Base-by-base conservation (phyloP, 2,797 vertebrate genomes). In the Euthynnus affinis region DNA sequence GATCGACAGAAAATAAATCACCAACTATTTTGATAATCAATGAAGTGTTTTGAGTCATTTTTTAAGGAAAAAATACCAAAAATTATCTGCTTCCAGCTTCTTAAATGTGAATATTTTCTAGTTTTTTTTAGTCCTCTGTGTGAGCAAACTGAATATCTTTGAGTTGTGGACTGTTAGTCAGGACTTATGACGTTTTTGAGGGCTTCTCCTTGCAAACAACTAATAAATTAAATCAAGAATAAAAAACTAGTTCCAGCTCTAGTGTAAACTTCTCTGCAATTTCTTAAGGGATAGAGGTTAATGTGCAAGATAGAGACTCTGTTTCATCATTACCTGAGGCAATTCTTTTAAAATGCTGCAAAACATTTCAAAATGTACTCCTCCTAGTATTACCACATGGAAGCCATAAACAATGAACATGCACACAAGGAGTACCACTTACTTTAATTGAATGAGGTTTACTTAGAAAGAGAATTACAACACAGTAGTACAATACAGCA, bases 321-420 rank as follows among this genome's bases (percentile, higher is more conserved):
- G 18, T 57, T 55, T 42, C 12, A 9, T 27, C 10, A 42, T 44
- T 2, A 61, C 9, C 29, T 51, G 8, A 68, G 5, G 18, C 49
- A 64, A 18, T 10, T 8, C 46, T 37, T 37, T 64, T 59, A 3
- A 46, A 18, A 42, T 15, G 32, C 8, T 14, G 34, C 20, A 51
- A 13, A 42, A 44, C 17, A 48, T 55, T 68, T 78, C 18, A 66
- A 52, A 65, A 59, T 42, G 12, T 7, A 37, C 40, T 56, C 15
- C 0, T 49, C 18, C 1, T 17, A 23, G 61, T 17, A 53, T 23
- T 5, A 13, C 52, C 29, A 12, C 55, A 67, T 29, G 27, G 53
- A 73, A 22, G 15, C 37, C 23, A 56, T 15, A 22, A 60, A 49
- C 1, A 60, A 46, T 10, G 2, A 22, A 13, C 23, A 46, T n/a